phyloP scores from a whole-genome alignment of 1,140 invertebrate species.

The Drosophila repleta region DNA sequence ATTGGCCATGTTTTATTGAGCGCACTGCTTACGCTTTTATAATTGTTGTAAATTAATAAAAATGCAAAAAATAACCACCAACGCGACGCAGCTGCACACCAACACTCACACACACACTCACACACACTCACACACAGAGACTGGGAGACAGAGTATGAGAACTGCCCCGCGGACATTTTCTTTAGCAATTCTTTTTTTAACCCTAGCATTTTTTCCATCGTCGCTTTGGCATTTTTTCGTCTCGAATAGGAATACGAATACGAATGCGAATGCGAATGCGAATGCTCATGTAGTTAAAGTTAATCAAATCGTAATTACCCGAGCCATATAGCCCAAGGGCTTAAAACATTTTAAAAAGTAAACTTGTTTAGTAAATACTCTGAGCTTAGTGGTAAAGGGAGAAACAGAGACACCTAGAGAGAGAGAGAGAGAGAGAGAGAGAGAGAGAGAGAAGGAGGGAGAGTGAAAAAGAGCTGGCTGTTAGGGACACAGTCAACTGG shows the following conservation, averaged over 20 bases:
- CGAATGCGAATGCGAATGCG: constrained; percentile 55
- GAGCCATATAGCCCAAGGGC: constrained; percentile 64
- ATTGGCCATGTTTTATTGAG: constrained; percentile 71
- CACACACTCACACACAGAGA: constrained; percentile 5
- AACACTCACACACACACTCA: constrained; percentile 20
- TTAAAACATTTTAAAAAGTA: constrained; percentile 81
- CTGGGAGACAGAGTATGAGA: constrained; percentile 47
- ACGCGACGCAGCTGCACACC: constrained; percentile 26
- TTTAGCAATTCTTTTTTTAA: constrained; percentile 68
- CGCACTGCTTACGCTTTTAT: constrained; percentile 76
- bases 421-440: neutral
- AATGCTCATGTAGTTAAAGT: constrained; percentile 84
- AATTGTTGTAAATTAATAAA: constrained; percentile 80
- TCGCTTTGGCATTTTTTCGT: constrained; percentile 44
- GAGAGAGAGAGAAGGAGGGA: neutral
- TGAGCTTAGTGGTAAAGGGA: neutral
- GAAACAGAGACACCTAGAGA: neutral
- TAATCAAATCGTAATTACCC: constrained; percentile 84
- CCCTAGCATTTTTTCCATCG: constrained; percentile 30
- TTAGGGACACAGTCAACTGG: neutral
- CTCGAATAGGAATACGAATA: constrained; percentile 30
- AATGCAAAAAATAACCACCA: constrained; percentile 27
- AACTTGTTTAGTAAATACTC: constrained; percentile 75
- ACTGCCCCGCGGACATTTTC: constrained; percentile 68
- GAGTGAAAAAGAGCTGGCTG: neutral